Conservation (phyloP, 2,113 vertebrate genomes). For the Chrysemys picta region DNA sequence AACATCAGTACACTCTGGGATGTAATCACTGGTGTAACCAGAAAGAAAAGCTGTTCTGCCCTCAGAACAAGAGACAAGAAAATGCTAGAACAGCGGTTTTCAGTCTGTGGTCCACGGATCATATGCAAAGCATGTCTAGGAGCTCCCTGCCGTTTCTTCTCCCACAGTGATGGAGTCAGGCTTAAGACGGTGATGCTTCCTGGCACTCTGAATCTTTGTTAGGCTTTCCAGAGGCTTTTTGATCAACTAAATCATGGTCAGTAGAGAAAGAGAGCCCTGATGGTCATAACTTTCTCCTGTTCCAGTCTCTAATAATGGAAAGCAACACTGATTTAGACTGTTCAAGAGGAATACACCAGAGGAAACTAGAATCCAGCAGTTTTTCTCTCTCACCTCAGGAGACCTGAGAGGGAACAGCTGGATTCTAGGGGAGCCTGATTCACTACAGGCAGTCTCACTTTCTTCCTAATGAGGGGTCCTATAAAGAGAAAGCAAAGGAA, state of each 20-base stretch:
- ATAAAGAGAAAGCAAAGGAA: background rate
- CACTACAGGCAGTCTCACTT: background rate
- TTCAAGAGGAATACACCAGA: background rate
- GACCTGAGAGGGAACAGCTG: background rate
- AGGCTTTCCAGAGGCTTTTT: background rate
- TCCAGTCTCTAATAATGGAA: background rate
- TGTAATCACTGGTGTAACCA: background rate
- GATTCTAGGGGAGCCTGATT: background rate
- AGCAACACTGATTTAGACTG: background rate
- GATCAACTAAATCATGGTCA: rapidly evolving
- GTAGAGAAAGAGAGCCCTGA: background rate
- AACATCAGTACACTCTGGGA: background rate
- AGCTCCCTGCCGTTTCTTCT: background rate
- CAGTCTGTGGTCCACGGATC: rapidly evolving
- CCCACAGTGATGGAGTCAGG: background rate
- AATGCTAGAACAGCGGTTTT: background rate
- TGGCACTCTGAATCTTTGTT: background rate
- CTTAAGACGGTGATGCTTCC: background rate
- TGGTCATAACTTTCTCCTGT: background rate
- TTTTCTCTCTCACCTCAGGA: background rate
- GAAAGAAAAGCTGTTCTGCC: background rate
- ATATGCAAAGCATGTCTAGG: background rate
- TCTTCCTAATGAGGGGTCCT: background rate
- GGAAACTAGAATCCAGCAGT: background rate
- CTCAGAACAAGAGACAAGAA: background rate